Evolutionary conservation across 2,797 vertebrate species (phyloP).

Genomic region (Pseudochirops corinnae): DNA sequence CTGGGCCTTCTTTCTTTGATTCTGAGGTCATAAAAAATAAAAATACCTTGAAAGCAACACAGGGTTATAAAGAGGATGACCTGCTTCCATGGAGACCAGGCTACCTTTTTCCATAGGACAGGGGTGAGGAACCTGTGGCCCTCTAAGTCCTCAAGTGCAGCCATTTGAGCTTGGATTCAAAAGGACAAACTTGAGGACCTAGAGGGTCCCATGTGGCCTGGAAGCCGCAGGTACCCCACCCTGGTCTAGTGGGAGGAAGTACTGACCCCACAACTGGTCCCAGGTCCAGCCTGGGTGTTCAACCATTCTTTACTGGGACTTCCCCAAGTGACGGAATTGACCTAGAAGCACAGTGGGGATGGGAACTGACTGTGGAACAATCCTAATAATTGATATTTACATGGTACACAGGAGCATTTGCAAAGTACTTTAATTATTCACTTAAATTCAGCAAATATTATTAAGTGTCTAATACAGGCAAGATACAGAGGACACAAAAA

Average conservation of each 20-base stretch:
- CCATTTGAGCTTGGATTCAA: no score
- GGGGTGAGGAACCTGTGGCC: no score
- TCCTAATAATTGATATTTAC: not conserved
- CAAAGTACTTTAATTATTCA: not conserved
- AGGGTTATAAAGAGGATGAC: not conserved
- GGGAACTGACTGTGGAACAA: not conserved
- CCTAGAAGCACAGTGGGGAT: not conserved
- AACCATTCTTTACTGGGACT: not conserved
- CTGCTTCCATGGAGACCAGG: not conserved
- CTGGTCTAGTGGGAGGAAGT: not conserved
- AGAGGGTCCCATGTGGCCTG: no score
- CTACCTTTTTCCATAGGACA: not conserved
- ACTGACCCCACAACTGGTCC: not conserved
- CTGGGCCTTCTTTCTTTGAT: not conserved
- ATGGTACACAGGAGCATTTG: not conserved
- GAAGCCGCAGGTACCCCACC: no score
- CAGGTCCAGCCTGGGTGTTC: not conserved
- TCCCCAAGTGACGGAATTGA: not conserved
- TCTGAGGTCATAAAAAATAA: not conserved
- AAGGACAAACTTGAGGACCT: no score
- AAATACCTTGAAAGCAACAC: not conserved
- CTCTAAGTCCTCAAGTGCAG: no score
- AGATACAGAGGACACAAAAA: not conserved
- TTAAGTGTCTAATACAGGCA: not conserved
- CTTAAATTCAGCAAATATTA: not conserved